Evolutionary conservation across 2,113 vertebrate species (phyloP), one percentile per base, ranked within the genome.

Genomic region (Pachypanchax playfairii): DNA sequence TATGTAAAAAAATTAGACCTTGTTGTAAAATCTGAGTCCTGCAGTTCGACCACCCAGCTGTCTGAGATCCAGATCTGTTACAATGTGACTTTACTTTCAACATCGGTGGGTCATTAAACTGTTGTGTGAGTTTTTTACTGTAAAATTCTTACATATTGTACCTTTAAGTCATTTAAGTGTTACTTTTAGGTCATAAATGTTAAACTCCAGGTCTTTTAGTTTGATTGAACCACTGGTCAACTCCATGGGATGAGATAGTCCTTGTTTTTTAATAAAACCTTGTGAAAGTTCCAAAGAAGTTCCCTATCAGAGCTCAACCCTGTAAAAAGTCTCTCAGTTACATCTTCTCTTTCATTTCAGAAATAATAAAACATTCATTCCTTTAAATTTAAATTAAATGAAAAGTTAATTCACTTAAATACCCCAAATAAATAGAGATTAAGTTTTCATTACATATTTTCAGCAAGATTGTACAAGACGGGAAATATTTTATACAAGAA

Each of bases 301-400:
- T 41, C 10, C 33, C 25, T 21, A 4, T 3, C 52, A 31, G 58
- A 35, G 10, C 49, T 56, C 17, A 24, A 1, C 17, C n/a, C 14
- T 22, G 43, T 41, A 43, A 56, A 55, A 66, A 44, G 57, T 72
- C 64, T 65, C 44, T 52, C 41, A 1, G 18, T 18, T 4, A 15
- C 4, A 41, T 65, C 28, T 31, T 35, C 24, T 11, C 9, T 31
- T 55, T 77, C 24, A 58, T 29, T 46, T 44, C 53, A 28, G 39
- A 0, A 43, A 62, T 60, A 18, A 41, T 65, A 53, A 3, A 68
- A 87, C 80, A 75, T 81, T 85, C 70, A 22, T 58, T 58, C 75
- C 18, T 70, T 24, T 41, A 50, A 50, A 65, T 85, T 84, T 51
- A 80, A 82, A 85, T 52, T 24, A 51, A 38, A 65, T 73, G 65